Conservation (phyloP, 2,888 invertebrate genomes). For the Agrilus biguttatus region DNA sequence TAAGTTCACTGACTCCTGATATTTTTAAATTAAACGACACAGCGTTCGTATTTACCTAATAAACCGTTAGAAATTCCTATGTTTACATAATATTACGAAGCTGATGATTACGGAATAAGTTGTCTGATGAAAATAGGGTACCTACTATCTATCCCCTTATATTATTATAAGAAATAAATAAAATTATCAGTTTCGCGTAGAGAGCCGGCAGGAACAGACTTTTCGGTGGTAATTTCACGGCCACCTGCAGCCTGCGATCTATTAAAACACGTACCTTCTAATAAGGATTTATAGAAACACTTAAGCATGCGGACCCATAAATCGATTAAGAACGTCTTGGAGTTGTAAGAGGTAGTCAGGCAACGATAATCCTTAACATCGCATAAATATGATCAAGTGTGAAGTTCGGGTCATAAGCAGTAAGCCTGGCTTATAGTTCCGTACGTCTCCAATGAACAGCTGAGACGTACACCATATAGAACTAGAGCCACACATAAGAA, state of each 20-base stretch:
- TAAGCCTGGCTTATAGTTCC: constrained; percentile 35
- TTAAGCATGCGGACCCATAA: constrained; percentile 28
- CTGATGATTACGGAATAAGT: too few species aligned
- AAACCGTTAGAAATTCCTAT: too few species aligned
- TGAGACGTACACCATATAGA: constrained; percentile 23
- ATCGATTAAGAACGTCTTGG: constrained; percentile 32
- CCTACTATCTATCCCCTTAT: too few species aligned
- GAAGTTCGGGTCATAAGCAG: constrained; percentile 32
- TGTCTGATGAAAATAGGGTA: too few species aligned
- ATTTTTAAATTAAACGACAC: too few species aligned
- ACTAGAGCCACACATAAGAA: constrained; percentile 14
- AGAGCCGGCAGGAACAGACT: too few species aligned
- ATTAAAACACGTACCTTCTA: constrained; percentile 26
- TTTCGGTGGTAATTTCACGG: too few species aligned
- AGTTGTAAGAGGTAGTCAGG: constrained; percentile 30
- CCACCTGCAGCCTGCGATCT: background rate
- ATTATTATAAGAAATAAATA: too few species aligned
- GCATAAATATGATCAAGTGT: constrained; percentile 38
- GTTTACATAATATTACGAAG: too few species aligned
- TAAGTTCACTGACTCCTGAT: too few species aligned
- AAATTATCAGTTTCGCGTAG: too few species aligned
- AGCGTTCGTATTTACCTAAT: too few species aligned
- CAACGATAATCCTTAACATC: constrained; percentile 34
- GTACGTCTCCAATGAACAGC: constrained; percentile 27
- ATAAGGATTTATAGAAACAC: constrained; percentile 29